These are phyloP conservation scores for Uropetala carovei DNA, from an alignment of 2,888 invertebrate species.

Conservation along the genomic window DNA sequence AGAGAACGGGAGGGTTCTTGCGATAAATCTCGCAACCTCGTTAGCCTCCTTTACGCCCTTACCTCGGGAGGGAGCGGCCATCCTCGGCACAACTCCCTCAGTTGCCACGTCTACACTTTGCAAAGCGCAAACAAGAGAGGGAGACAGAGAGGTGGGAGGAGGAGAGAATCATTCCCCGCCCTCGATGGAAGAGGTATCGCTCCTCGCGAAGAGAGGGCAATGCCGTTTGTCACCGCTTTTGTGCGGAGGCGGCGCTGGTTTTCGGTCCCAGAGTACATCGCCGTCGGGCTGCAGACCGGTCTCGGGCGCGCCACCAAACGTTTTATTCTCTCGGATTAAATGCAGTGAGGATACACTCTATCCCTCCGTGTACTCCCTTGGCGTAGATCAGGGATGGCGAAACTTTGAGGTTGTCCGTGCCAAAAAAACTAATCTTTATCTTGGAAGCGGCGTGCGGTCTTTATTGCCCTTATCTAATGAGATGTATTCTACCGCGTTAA, in stretches of 20 bases:
- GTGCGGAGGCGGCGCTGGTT: constrained; percentile 2
- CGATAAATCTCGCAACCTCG: constrained; percentile 64
- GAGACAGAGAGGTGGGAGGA: constrained; percentile 9
- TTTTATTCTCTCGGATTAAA: neutral
- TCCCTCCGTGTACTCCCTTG: neutral
- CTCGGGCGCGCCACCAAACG: neutral
- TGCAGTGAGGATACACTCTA: neutral
- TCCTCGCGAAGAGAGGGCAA: neutral
- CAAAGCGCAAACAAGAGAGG: constrained; percentile 49
- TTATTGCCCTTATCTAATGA: too few species aligned
- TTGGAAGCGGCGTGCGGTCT: too few species aligned
- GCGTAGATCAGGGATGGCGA: neutral
- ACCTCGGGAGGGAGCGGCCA: constrained; percentile 53
- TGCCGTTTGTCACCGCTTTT: constrained; percentile 28
- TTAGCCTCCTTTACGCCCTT: constrained; percentile 62
- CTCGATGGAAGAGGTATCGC: constrained; percentile 35
- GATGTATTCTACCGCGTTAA: too few species aligned
- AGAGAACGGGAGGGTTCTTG: constrained; percentile 31
- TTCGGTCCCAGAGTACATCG: constrained; percentile 6
- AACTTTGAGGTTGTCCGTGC: neutral
- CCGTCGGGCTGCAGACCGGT: constrained; percentile 9
- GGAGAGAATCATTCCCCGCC: constrained; percentile 28
- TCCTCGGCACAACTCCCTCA: constrained; percentile 43
- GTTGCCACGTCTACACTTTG: constrained; percentile 55
- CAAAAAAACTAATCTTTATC: neutral